phyloP scores from a whole-genome alignment of 2,113 vertebrate species.

The Sphyrna mokarran region DNA sequence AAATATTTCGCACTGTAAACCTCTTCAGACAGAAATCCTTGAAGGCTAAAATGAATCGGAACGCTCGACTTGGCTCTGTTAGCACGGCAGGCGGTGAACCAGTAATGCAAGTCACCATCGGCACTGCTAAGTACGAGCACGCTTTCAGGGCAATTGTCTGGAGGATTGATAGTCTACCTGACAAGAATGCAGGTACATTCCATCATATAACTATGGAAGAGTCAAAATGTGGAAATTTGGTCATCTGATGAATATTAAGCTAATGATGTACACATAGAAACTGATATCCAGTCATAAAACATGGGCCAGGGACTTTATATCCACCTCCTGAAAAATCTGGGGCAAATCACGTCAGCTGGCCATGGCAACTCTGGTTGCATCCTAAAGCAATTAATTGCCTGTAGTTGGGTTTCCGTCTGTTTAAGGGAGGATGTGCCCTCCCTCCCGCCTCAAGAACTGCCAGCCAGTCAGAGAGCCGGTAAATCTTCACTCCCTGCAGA shows the following conservation, averaged over 20 bases:
- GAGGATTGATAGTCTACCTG: conserved; percentile 90
- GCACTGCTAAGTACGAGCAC: conserved; percentile 89
- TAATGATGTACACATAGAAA: background rate
- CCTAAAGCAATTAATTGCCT: too few species aligned
- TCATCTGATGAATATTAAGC: background rate
- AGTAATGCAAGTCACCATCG: conserved; percentile 79
- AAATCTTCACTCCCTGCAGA: too few species aligned
- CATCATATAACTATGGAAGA: background rate
- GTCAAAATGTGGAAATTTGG: background rate
- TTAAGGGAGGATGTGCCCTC: too few species aligned
- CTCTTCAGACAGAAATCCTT: conserved; percentile 84
- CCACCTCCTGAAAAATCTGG: too few species aligned
- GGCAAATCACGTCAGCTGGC: too few species aligned
- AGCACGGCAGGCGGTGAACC: conserved; percentile 70
- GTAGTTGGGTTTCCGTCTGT: too few species aligned
- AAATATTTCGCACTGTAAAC: conserved; percentile 78
- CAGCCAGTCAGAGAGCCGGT: too few species aligned
- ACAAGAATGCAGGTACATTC: conserved; percentile 80
- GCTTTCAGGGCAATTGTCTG: conserved; percentile 85
- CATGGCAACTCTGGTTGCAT: too few species aligned
- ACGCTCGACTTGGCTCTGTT: conserved; percentile 73
- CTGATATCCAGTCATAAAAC: background rate
- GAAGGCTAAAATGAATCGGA: conserved; percentile 89
- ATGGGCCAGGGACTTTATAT: too few species aligned
- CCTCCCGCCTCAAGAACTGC: too few species aligned